These are phyloP conservation scores for Parnassius glacialis DNA, from an alignment of 2,888 invertebrate genomes.

Conservation along the genomic window DNA sequence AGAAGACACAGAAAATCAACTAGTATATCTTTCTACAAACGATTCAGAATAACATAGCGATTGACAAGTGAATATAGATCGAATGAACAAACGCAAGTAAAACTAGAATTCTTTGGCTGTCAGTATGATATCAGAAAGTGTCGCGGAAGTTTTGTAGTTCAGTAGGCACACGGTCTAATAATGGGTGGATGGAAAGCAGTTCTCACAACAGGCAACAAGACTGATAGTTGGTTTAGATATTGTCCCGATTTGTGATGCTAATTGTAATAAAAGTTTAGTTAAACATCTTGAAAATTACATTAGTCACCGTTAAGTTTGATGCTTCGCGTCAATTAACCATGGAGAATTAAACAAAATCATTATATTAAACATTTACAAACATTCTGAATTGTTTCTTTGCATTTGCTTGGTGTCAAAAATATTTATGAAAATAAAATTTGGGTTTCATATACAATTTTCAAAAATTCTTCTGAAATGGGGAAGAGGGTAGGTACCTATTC, in stretches of 20 bases:
- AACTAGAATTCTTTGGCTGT: not conserved
- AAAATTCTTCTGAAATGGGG: too few species aligned
- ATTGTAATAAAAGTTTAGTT: not conserved
- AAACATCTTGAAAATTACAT: too few species aligned
- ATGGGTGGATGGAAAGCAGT: constrained; percentile 4
- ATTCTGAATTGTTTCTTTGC: too few species aligned
- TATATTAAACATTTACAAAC: too few species aligned
- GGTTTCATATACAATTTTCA: too few species aligned
- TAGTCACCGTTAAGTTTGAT: too few species aligned
- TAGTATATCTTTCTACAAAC: not conserved
- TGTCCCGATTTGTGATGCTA: not conserved
- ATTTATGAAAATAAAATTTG: too few species aligned
- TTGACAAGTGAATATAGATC: not conserved
- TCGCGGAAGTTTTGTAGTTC: constrained; percentile 1
- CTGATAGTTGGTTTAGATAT: not conserved
- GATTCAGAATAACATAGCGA: not conserved
- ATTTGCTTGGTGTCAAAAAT: too few species aligned
- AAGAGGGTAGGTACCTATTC: too few species aligned
- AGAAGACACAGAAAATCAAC: too few species aligned
- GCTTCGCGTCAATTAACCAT: too few species aligned
- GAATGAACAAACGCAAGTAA: not conserved
- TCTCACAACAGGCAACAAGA: not conserved
- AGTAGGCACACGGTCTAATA: constrained; percentile 3
- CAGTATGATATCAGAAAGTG: not conserved
- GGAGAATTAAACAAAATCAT: too few species aligned